phyloP scores from a whole-genome alignment of 2,797 vertebrate species.

The Eurystomus glaucurus region DNA sequence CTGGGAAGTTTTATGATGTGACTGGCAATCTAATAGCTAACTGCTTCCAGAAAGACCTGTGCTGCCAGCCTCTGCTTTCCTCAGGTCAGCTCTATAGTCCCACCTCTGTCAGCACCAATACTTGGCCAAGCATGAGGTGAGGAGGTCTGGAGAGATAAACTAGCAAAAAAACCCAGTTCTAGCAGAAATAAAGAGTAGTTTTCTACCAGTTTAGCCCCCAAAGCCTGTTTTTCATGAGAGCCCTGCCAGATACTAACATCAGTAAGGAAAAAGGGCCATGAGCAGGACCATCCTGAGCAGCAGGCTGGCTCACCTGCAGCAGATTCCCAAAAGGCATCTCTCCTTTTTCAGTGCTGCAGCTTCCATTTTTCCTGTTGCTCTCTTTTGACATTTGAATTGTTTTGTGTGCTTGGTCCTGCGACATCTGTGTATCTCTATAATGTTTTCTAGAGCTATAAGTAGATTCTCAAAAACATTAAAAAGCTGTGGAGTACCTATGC shows the following conservation, averaged over 20 bases:
- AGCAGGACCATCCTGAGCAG: background rate
- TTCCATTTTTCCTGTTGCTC: background rate
- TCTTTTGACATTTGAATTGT: background rate
- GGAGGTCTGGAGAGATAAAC: background rate
- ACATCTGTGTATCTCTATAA: background rate
- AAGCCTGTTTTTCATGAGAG: background rate
- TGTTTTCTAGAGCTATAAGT: background rate
- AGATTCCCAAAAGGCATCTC: background rate
- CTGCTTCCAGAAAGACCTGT: background rate
- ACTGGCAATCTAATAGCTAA: background rate
- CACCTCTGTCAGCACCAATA: background rate
- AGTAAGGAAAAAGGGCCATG: background rate
- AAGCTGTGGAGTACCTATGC: background rate
- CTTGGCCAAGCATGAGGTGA: background rate
- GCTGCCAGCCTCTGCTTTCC: background rate
- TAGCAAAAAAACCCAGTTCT: background rate
- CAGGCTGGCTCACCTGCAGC: background rate
- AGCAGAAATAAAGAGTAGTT: background rate
- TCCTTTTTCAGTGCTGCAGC: background rate
- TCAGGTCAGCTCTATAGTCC: background rate
- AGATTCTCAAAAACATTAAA: background rate
- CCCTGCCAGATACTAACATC: background rate
- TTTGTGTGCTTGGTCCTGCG: background rate
- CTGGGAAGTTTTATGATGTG: background rate
- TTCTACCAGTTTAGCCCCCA: background rate